Evolutionary conservation across 2,113 vertebrate genomes (phyloP).

Genomic region (Thryonomys swinderianus): DNA sequence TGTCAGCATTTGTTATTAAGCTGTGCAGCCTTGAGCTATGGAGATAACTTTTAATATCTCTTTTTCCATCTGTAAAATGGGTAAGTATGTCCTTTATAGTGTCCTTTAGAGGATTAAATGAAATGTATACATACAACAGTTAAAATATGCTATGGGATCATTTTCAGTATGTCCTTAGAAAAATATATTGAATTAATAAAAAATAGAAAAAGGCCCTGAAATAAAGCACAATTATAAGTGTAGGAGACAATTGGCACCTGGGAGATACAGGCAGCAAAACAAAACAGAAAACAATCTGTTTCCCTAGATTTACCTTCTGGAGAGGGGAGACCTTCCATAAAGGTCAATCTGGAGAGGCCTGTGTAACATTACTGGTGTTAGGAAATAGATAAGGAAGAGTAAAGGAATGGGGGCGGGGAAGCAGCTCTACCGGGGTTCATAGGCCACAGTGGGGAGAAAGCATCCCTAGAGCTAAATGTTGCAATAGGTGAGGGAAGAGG

Average conservation of each 20-base stretch:
- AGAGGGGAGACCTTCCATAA: background rate
- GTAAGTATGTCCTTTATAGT: background rate
- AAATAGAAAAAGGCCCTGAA: background rate
- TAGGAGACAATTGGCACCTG: background rate
- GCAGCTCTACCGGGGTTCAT: background rate
- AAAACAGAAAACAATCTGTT: background rate
- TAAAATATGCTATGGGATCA: background rate
- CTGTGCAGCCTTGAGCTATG: too few species aligned
- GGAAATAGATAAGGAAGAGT: background rate
- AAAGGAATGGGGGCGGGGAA: background rate
- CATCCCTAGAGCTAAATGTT: background rate
- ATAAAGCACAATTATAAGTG: background rate
- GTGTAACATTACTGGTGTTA: background rate
- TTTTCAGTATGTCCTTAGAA: conserved; percentile 10
- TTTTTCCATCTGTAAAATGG: conserved; percentile 36
- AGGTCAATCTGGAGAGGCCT: background rate
- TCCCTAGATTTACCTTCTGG: background rate
- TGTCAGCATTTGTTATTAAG: too few species aligned
- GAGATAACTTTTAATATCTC: background rate
- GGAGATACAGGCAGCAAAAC: background rate
- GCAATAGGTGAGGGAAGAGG: background rate
- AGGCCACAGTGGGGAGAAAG: background rate
- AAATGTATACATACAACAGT: background rate
- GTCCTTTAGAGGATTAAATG: background rate
- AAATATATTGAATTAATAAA: background rate